phyloP scores from a whole-genome alignment of 2,888 invertebrate genomes.

The Harpalus rufipes region DNA sequence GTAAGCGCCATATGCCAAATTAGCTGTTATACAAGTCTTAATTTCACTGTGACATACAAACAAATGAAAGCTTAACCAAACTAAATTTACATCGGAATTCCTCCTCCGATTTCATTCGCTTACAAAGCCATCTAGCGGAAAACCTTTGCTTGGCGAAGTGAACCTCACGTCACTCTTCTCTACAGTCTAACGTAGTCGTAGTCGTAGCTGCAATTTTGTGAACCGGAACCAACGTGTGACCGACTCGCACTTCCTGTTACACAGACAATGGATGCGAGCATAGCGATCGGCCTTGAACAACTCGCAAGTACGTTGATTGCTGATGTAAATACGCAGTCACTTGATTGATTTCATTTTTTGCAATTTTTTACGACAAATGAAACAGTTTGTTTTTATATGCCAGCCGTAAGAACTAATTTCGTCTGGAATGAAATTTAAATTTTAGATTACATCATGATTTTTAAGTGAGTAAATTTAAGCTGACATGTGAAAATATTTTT shows the following conservation, averaged over 20 bases:
- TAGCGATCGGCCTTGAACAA: constrained; percentile 13
- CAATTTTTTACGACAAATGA: constrained; percentile 9
- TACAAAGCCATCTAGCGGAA: constrained; percentile 5
- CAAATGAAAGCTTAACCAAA: constrained; percentile 27
- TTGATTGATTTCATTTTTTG: constrained; percentile 34
- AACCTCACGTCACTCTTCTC: background rate
- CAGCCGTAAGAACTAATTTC: constrained; percentile 5
- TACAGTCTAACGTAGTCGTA: background rate
- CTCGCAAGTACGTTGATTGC: constrained; percentile 5
- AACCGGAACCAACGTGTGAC: constrained; percentile 50
- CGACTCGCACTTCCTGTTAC: constrained; percentile 49
- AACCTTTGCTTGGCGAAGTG: background rate
- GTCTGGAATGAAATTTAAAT: constrained; percentile 46
- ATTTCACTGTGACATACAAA: constrained; percentile 31
- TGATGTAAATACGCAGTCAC: constrained; percentile 45
- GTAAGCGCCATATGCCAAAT: constrained; percentile 4
- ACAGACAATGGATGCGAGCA: constrained; percentile 17
- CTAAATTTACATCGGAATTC: background rate
- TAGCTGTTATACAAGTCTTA: constrained; percentile 6
- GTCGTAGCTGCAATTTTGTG: constrained; percentile 31
- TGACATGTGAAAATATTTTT: background rate
- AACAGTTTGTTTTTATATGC: constrained; percentile 26
- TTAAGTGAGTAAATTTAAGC: constrained; percentile 29
- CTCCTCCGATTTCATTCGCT: constrained; percentile 4
- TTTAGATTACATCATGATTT: constrained; percentile 34